Conservation (phyloP, 1,140 invertebrate species). For the Cataglyphis hispanica region DNA sequence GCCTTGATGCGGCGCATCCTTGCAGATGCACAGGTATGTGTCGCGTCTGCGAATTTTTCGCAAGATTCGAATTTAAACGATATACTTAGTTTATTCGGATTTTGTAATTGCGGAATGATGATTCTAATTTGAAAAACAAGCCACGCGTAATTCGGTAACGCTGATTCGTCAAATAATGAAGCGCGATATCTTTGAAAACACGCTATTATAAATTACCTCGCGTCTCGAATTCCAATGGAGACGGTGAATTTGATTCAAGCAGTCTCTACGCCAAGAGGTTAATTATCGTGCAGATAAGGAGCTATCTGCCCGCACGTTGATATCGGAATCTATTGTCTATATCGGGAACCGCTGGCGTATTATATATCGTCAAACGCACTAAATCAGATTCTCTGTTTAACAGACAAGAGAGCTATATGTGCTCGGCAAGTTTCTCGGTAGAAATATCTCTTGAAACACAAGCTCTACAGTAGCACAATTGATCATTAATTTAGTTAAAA, state of each 20-base stretch:
- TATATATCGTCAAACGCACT: not conserved
- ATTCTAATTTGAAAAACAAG: no score
- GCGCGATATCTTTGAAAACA: not conserved
- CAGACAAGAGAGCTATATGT: no score
- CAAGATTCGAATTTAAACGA: not conserved
- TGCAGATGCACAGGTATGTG: constrained; percentile 85
- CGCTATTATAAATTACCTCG: constrained; percentile 24
- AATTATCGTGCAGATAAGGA: constrained; percentile 48
- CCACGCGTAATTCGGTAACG: not conserved
- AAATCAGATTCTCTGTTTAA: not conserved
- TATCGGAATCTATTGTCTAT: constrained; percentile 34
- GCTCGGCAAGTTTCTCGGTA: not conserved
- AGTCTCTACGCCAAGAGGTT: constrained; percentile 15
- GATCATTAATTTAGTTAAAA: not conserved
- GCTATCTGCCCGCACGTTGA: not conserved
- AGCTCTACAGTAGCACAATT: not conserved
- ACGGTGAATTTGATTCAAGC: not conserved
- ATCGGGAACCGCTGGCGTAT: not conserved
- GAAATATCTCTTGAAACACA: not conserved
- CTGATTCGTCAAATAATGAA: not conserved
- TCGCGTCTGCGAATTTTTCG: not conserved
- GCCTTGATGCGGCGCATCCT: constrained; percentile 86
- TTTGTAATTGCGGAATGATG: not conserved
- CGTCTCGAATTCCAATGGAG: not conserved
- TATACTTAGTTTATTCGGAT: not conserved